These are phyloP conservation scores for Eurytoma adleriae DNA, from an alignment of 2,888 invertebrate species.

Conservation along the genomic window DNA sequence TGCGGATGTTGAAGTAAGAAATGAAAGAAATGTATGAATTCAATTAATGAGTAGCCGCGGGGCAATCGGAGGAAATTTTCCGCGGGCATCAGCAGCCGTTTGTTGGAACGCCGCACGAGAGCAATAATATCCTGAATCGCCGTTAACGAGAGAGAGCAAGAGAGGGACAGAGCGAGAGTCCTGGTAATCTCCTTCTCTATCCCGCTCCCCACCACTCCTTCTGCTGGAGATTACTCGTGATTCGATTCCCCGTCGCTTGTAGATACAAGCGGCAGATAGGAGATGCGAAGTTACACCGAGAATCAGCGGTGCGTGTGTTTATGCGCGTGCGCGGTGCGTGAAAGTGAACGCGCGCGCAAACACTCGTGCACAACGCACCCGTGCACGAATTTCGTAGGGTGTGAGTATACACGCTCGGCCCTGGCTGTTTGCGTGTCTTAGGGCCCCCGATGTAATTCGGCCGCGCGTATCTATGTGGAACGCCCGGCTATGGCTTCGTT, in stretches of 20 bases:
- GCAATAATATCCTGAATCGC: conserved; percentile 46
- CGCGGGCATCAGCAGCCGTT: conserved; percentile 14
- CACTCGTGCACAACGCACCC: not conserved
- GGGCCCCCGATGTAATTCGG: not conserved
- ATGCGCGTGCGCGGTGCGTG: not conserved
- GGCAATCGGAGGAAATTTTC: conserved; percentile 3
- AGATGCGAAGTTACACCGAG: not conserved
- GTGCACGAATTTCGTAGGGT: not conserved
- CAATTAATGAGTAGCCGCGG: conserved; percentile 7
- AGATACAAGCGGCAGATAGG: conserved; percentile 35
- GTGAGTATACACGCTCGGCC: not conserved
- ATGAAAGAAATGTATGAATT: conserved; percentile 17
- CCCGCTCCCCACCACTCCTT: not conserved
- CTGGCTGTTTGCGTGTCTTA: not conserved
- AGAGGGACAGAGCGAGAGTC: conserved; percentile 34
- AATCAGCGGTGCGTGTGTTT: not conserved
- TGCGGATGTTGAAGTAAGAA: not conserved
- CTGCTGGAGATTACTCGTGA: conserved; percentile 37
- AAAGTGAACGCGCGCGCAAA: not conserved
- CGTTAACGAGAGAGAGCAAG: conserved; percentile 41
- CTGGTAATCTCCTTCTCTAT: conserved; percentile 26
- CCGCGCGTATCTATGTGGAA: not conserved
- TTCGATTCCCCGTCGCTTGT: conserved; percentile 42
- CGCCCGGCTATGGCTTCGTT: not conserved
- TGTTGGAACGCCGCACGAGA: conserved; percentile 10